Percentiles rank a stretch among this genome's conserved stretches.
These are phyloP conservation scores for Datnioides undecimradiatus DNA, from an alignment of 2,113 vertebrate genomes.

Conservation along the genomic window DNA sequence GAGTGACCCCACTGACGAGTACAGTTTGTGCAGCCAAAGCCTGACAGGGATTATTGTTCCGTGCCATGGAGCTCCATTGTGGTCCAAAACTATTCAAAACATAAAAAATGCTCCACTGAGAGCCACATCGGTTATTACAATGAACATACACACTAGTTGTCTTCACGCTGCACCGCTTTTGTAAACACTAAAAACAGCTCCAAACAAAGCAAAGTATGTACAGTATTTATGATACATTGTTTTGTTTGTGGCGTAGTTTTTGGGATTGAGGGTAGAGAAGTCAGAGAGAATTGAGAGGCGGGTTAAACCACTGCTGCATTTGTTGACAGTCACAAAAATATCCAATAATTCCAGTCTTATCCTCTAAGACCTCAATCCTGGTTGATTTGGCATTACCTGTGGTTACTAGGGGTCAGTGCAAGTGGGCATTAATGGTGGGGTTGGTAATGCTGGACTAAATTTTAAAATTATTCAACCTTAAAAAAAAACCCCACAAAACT, in stretches of 20 bases:
- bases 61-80: background rate
- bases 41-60: background rate
- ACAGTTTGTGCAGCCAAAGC: background rate
- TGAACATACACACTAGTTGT: background rate
- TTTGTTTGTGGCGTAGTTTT: no score
- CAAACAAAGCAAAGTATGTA: background rate
- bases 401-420: background rate
- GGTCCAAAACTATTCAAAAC: background rate
- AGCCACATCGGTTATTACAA: background rate
- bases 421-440: background rate
- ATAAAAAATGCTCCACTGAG: background rate
- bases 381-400: no score
- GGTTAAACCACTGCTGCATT: background rate
- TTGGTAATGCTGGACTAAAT: no score
- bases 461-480: no score
- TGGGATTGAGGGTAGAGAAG: background rate
- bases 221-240: background rate
- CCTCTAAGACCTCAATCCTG: no score
- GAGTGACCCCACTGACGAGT: background rate
- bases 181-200: background rate
- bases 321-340: background rate
- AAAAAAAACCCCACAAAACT: no score
- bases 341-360: no score
- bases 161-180: background rate
- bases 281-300: background rate